Conservation (phyloP, 1,140 invertebrate genomes). For the Sminthurides bifidus region DNA sequence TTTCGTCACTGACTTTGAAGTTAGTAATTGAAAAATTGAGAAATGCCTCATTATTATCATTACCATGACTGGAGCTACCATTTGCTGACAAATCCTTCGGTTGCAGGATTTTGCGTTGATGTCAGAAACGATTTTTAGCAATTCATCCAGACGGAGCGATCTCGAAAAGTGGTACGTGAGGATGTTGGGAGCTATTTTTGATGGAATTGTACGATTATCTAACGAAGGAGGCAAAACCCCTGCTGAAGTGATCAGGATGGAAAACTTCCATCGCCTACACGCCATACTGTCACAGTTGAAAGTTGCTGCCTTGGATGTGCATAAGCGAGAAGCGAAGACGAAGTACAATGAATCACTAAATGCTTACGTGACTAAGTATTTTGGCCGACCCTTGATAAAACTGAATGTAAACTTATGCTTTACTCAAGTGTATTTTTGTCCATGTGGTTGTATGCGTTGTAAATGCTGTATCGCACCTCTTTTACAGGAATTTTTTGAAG, state of each 20-base stretch:
- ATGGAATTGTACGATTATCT: conserved; percentile 65
- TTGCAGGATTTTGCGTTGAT: conserved; percentile 67
- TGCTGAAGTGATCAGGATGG: conserved; percentile 85
- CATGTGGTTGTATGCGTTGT: background rate
- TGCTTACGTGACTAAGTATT: conserved; percentile 85
- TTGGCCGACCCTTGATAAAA: conserved; percentile 90
- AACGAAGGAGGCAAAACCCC: conserved; percentile 86
- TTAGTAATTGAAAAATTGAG: conserved; percentile 28
- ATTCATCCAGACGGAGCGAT: conserved; percentile 79
- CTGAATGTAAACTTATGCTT: conserved; percentile 58
- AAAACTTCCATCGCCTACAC: conserved; percentile 94
- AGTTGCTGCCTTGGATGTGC: conserved; percentile 72
- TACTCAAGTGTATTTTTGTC: background rate
- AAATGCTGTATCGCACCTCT: background rate
- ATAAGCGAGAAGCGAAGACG: conserved; percentile 81
- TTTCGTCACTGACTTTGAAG: conserved; percentile 82
- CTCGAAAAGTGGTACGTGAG: conserved; percentile 89
- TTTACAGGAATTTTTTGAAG: conserved; percentile 85
- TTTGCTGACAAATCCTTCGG: background rate
- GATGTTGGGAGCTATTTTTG: conserved; percentile 74
- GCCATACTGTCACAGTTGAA: conserved; percentile 78
- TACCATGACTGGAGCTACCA: background rate
- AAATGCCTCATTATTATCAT: conserved; percentile 1
- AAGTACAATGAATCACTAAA: conserved; percentile 81
- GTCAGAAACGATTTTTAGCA: conserved; percentile 75